A percentile compares a stretch with the other conserved stretches of the same genome.
These are phyloP conservation scores for Lytechinus variegatus DNA, from an alignment of 35 echinoderm and acorn worm genomes.

Conservation along the genomic window DNA sequence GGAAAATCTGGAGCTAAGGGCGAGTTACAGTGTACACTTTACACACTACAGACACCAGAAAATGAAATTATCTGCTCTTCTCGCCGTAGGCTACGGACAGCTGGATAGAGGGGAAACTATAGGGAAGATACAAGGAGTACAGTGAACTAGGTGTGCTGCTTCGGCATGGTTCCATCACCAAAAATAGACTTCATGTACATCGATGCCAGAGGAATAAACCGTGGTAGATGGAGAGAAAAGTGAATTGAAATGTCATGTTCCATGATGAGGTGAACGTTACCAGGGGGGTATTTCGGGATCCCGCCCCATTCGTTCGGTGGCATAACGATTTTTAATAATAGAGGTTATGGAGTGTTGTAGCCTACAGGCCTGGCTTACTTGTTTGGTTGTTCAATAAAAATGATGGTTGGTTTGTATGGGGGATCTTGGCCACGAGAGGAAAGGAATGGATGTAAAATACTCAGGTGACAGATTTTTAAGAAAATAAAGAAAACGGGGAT, in stretches of 20 bases:
- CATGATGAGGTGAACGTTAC: not conserved
- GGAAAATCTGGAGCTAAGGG: not conserved
- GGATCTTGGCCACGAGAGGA: not conserved
- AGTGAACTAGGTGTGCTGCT: not conserved
- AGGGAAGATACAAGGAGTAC: not conserved
- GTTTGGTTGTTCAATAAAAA: not conserved
- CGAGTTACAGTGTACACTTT: not conserved
- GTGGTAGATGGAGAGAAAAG: not conserved
- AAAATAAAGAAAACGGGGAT: not conserved
- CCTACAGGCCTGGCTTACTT: not conserved
- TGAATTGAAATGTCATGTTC: slow-evolving; percentile 8
- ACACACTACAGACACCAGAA: not conserved
- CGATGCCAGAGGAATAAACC: not conserved
- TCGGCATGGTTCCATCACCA: not conserved
- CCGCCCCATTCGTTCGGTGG: not conserved
- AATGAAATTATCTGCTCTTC: not conserved
- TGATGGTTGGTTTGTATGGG: not conserved
- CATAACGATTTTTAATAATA: not conserved
- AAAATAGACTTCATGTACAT: not conserved
- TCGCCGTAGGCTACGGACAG: not conserved
- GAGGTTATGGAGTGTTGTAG: not conserved
- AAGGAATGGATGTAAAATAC: not conserved
- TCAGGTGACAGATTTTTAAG: not conserved
- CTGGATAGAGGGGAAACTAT: not conserved
- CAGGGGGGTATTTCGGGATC: not conserved